Base-by-base conservation (phyloP, 2,113 vertebrate genomes). In the Acrocephalus kingi region DNA sequence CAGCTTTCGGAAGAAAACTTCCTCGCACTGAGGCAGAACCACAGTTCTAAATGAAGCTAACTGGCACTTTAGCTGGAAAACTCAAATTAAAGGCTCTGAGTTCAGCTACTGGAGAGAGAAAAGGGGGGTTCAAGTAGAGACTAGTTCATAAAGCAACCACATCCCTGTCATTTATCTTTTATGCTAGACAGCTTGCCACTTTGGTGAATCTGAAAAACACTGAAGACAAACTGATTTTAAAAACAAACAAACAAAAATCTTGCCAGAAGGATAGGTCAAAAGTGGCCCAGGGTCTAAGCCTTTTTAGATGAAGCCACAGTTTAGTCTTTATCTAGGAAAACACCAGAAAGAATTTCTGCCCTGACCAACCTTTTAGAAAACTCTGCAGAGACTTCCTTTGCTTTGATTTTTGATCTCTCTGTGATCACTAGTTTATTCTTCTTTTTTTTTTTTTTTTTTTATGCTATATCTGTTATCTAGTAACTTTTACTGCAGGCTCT, bases 101-200 rank as follows among this genome's bases (percentile, higher is more conserved):
- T 76, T 87, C 81, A 92, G 66, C 81, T 85, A 61, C 64, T 89
- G 71, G 39, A 75, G 55, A 95, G 19, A 93, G 45, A 94, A 94
- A 87, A 90, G 43, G 39, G 90, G 80, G 74, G 73, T 51, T 92
- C 81, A 80, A 96, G 67, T 35, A 95, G 49, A 93, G 66, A 90
- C 75, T 46, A 81, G 28, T 9, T 75, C 73, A 94, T 72, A 94
- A 95, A 93, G 54, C 49, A 90, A 83, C 78, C 39, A 82, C 82
- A 90, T 95, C 88, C 79, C 92, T 85, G 87, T 28, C n/a, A 67
- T 86, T 79, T 91, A 54, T 81, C 68, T 93, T 87, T 79, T 59
- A 55, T 62, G 43, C 31, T 76, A 87, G 43, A 80, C 51, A 86
- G 45, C 79, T 95, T 94, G 46, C 75, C 93, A 93, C 83, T 91